Conservation (phyloP, 2,113 vertebrate species). For the Leuciscus idus region DNA sequence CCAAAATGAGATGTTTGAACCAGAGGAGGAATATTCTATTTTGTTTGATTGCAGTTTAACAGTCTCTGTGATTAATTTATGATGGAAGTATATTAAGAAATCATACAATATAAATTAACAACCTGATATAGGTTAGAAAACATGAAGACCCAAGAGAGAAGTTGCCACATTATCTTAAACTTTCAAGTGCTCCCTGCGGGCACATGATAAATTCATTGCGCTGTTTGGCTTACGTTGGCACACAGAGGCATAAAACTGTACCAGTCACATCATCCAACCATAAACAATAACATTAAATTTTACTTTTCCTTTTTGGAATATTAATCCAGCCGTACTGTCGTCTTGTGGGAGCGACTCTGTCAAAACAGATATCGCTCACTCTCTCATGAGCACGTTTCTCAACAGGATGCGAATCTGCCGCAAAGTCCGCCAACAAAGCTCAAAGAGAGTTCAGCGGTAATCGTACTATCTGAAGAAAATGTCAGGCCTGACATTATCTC, state of each 20-base stretch:
- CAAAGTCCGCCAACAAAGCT: slow-evolving; percentile 4
- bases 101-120: slow-evolving; percentile 26
- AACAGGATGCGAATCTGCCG: neutral
- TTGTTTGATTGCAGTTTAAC: slow-evolving; percentile 19
- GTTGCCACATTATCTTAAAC: neutral
- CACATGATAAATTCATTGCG: slow-evolving; percentile 18
- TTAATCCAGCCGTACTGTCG: neutral
- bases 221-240: neutral
- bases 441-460: slow-evolving; percentile 19
- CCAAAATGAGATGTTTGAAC: neutral
- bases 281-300: slow-evolving; percentile 5
- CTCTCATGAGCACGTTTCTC: neutral
- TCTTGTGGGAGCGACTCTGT: neutral
- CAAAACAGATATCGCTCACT: neutral
- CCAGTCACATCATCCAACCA: slow-evolving; percentile 13
- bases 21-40: neutral
- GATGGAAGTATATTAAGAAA: slow-evolving; percentile 6
- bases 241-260: neutral
- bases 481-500: slow-evolving; percentile 44
- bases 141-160: neutral
- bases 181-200: neutral
- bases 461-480: slow-evolving; percentile 44
- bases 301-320: slow-evolving; percentile 19
- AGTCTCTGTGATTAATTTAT: slow-evolving; percentile 11
- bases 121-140: neutral